Base-by-base conservation (phyloP, 2,797 vertebrate genomes). In the Cetoscarus ocellatus region DNA sequence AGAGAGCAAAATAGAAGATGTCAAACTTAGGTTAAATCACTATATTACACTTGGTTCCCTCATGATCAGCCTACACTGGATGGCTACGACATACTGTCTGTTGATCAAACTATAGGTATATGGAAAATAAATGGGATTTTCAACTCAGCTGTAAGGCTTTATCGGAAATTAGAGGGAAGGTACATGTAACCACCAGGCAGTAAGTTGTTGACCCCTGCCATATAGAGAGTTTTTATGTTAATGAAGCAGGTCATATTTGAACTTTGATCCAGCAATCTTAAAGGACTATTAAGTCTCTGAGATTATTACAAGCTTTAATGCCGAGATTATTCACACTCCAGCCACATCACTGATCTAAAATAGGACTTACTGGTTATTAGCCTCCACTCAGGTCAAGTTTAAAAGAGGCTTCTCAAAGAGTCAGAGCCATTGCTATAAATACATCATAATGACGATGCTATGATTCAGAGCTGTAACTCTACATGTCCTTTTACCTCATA, bases 241-340 rank as follows among this genome's bases (percentile, higher is more conserved):
- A 82, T 82, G 57, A 86, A 70, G 42, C 56, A 49, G 34, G 57
- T 80, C 54, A 67, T 55, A 15, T 76, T 49, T 73, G 12, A 86
- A 73, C 69, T 44, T 14, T 44, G 13, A 67, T 55, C 48, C 34
- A 42, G 58, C 47, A 17, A 49, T 48, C 18, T 79, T 12, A 39
- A 50, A 53, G 17, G 44, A 52, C 80, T 70, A 87, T 82, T 57
- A 79, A 67, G 43, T 35, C 56, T 9, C 8, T 58, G 55, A 70
- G 18, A 66, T 66, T 61, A 49, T 18, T 43, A 12, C 13, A 47
- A 45, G 19, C 38, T 40, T 54, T 53, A 12, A 65, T 54, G 47
- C 19, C 38, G 3, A 54, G 7, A 61, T 68, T 53, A 48, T 58
- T 51, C 17, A 13, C n/a, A 43, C 13, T 61, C n/a, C 3, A 52